Percentiles rank a stretch among this genome's conserved stretches.
Evolutionary conservation across 2,113 vertebrate genomes (phyloP).

Genomic region (Eulemur rufifrons): DNA sequence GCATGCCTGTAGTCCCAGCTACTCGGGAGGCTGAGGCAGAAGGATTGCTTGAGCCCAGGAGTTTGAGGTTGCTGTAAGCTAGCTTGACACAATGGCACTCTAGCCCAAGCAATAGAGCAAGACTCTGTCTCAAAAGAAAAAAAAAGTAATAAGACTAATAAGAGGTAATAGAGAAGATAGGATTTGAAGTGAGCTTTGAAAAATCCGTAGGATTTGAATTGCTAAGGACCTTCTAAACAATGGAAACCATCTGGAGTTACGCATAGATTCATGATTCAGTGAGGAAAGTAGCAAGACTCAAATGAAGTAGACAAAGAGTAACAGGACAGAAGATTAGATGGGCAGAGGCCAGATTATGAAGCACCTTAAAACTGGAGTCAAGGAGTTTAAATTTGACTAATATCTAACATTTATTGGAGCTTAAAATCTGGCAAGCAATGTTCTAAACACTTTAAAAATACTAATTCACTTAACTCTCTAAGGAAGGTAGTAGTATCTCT

Average conservation of each 20-base stretch:
- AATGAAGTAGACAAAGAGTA: neutral
- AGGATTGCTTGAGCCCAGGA: too few species aligned
- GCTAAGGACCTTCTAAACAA: neutral
- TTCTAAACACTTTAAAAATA: neutral
- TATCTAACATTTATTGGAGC: neutral
- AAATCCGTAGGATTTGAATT: neutral
- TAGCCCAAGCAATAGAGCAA: too few species aligned
- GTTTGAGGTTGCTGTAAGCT: too few species aligned
- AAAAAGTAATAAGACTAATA: neutral
- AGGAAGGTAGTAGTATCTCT: neutral
- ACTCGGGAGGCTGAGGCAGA: too few species aligned
- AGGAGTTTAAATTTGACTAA: slow-evolving; percentile 23
- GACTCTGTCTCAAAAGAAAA: too few species aligned
- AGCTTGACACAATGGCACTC: too few species aligned
- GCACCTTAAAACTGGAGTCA: neutral
- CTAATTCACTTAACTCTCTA: slow-evolving; percentile 3
- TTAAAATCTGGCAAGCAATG: neutral
- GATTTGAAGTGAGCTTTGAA: slow-evolving; percentile 10
- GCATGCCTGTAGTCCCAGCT: too few species aligned
- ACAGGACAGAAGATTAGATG: neutral
- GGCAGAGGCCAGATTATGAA: neutral
- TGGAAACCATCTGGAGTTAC: neutral
- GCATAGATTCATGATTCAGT: neutral
- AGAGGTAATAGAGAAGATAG: neutral
- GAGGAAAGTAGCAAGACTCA: neutral